Base-by-base conservation (phyloP, 2,113 vertebrate genomes). In the Nyctereutes procyonoides region DNA sequence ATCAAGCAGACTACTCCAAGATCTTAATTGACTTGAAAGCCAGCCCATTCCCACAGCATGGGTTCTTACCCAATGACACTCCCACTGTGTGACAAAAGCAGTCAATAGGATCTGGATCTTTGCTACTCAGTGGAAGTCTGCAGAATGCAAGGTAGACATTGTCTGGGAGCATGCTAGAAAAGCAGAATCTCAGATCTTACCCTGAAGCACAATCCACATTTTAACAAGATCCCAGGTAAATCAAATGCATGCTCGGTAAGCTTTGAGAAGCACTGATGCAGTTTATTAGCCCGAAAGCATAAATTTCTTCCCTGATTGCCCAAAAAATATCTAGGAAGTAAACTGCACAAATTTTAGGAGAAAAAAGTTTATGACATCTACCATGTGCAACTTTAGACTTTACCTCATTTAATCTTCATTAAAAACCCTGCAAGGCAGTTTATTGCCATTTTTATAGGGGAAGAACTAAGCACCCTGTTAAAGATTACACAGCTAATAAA, bases 401-500 rank as follows among this genome's bases (percentile, higher is more conserved):
- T 81, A 80, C 11, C 12, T 74, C 55, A 93, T 85, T 92, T 76
- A 35, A 77, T 67, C 73, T 43, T 85, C 43, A 89, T 63, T 83
- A 38, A 80, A 92, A 95, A 51, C 4, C 5, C 48, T 84, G 28
- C 12, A 51, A 62, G 38, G 30, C 53, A 24, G 22, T 53, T 56
- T 91, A 55, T 24, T 88, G 19, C 7, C 67, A 65, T 83, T 93
- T 96, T 53, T 82, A 77, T 19, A 82, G 17, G 67, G 13, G 60
- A 89, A 5, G 26, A 96, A 95, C 32, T 71, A 79, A 92, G 48
- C 43, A 24, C 14, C 38, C 67, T 26, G 28, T 60, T 90, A 93
- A 88, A 95, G 20, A 89, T 77, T 55, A 60, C 11, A 89, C n/a
- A 79, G 58, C 65, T 95, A 73, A 73, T 89, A 86, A 90, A 93